Evolutionary conservation across 1,140 invertebrate species (phyloP).

Genomic region (Zaprionus ghesquierei): DNA sequence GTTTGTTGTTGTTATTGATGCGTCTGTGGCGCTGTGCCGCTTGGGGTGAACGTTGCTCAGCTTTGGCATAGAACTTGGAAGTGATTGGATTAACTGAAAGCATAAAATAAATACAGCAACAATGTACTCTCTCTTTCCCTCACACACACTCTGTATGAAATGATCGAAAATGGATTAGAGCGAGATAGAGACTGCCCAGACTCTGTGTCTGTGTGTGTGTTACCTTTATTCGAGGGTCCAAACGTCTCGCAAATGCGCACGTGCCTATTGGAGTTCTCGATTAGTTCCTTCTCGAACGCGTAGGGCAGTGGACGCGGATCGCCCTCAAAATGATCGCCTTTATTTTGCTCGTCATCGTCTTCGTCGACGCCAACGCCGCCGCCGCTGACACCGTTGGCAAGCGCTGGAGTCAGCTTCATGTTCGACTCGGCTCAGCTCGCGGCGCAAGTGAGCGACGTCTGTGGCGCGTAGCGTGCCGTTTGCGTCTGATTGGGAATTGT

Average conservation of each 20-base stretch:
- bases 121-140: neutral
- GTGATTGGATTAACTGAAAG: constrained; percentile 63
- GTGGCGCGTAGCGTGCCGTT: constrained; percentile 48
- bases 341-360: constrained; percentile 38
- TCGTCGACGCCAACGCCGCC: neutral
- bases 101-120: too few species aligned
- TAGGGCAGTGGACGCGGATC: constrained; percentile 68
- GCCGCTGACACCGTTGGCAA: constrained; percentile 1
- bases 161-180: neutral
- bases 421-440: neutral
- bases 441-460: constrained; percentile 38
- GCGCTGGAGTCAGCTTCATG: constrained; percentile 48
- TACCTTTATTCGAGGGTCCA: constrained; percentile 59
- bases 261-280: constrained; percentile 63
- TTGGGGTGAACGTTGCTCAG: constrained; percentile 38
- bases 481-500: constrained; percentile 49
- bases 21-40: constrained; percentile 25
- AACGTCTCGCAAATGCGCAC: constrained; percentile 55
- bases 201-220: neutral
- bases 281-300: constrained; percentile 75
- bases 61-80: constrained; percentile 65
- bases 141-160: neutral
- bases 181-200: neutral
- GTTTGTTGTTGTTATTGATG: constrained; percentile 2
- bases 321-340: constrained; percentile 54